Conservation (phyloP, 2,888 invertebrate species). For the Callyntrura sp. region DNA sequence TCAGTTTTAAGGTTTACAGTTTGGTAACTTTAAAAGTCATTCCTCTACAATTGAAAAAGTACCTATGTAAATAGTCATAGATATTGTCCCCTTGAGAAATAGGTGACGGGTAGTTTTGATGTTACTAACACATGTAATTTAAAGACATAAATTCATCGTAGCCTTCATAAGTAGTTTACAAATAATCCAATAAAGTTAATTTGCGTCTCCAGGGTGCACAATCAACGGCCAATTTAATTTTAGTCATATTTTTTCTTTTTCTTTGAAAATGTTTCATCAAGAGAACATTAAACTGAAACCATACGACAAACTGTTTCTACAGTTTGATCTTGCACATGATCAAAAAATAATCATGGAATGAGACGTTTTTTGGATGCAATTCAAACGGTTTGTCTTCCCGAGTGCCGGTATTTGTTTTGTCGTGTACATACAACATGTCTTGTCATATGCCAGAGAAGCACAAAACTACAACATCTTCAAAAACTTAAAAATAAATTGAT, state of each 20-base stretch:
- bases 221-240: slow-evolving; percentile 57
- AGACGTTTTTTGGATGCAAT: slow-evolving; percentile 32
- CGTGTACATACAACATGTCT: neutral
- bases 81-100: too few relatives aligned
- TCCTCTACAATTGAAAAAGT: too few relatives aligned
- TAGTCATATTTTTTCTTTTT: slow-evolving; percentile 33
- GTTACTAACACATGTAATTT: too few relatives aligned
- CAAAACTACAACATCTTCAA: neutral
- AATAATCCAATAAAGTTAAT: neutral
- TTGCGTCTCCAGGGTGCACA: neutral
- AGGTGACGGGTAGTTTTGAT: too few relatives aligned
- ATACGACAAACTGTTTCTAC: neutral
- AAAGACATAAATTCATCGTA: too few relatives aligned
- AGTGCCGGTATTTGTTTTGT: slow-evolving; percentile 19
- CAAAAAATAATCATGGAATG: neutral
- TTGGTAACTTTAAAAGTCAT: neutral
- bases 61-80: too few relatives aligned
- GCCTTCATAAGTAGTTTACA: too few relatives aligned
- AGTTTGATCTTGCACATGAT: neutral
- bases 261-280: neutral
- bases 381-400: slow-evolving; percentile 25
- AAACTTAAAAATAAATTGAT: neutral
- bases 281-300: too few relatives aligned
- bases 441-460: neutral
- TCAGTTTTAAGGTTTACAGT: neutral